A percentile compares a stretch with the other conserved stretches of the same genome.
These are phyloP conservation scores for Palythoa caribaeorum DNA, from an alignment of 92 coral and sea anemone species.

Conservation along the genomic window DNA sequence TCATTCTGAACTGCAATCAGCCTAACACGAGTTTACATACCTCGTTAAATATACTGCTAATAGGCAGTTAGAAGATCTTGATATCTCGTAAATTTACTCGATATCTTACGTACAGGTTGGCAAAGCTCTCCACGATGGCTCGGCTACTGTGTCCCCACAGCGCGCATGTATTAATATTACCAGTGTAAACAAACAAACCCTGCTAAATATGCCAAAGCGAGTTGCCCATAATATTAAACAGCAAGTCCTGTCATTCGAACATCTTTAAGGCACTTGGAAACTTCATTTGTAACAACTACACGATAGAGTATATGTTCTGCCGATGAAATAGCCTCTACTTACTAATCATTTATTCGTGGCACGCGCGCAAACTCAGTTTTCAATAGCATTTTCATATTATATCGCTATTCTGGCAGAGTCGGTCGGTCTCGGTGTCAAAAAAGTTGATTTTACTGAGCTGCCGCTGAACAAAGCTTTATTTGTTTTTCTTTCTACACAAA, in stretches of 20 bases:
- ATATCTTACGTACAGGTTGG: slow-evolving; percentile 9
- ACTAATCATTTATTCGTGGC: neutral
- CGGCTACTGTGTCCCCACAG: slow-evolving; percentile 66
- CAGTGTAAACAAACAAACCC: slow-evolving; percentile 93
- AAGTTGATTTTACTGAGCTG: neutral
- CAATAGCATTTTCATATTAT: neutral
- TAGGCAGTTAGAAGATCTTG: slow-evolving; percentile 12
- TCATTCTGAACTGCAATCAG: slow-evolving; percentile 51
- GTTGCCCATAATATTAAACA: slow-evolving; percentile 64
- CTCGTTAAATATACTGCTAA: neutral
- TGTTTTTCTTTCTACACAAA: slow-evolving; percentile 43
- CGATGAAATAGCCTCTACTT: neutral
- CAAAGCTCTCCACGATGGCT: slow-evolving; percentile 33
- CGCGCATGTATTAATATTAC: slow-evolving; percentile 80
- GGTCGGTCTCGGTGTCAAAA: neutral
- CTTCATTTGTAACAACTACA: neutral
- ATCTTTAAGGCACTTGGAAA: slow-evolving; percentile 30
- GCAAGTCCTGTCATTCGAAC: slow-evolving; percentile 55
- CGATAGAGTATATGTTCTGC: neutral
- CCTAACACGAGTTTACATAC: slow-evolving; percentile 24
- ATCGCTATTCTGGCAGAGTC: neutral
- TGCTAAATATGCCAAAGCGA: slow-evolving; percentile 71
- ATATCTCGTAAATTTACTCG: slow-evolving; percentile 25
- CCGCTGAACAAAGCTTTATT: slow-evolving; percentile 51
- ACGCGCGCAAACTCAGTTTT: slow-evolving; percentile 30